Conservation (phyloP, 2,113 vertebrate species). For the Scopus umbretta region DNA sequence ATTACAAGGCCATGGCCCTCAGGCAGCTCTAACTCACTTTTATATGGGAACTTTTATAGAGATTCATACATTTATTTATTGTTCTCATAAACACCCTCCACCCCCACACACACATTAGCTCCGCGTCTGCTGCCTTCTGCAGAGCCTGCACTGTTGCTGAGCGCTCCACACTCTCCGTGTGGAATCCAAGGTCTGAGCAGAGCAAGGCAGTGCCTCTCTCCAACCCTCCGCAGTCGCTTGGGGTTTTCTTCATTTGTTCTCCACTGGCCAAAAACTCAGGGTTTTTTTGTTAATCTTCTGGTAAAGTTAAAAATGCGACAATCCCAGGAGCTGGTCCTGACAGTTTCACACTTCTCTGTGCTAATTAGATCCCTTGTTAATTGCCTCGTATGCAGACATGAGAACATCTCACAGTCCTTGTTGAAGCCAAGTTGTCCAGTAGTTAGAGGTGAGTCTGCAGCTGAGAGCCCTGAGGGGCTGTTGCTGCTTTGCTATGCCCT, state of each 20-base stretch:
- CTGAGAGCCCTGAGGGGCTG: not conserved
- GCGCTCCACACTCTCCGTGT: not conserved
- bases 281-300: not conserved
- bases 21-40: conserved; percentile 44
- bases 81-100: conserved; percentile 52
- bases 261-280: not conserved
- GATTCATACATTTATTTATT: conserved; percentile 62
- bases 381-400: not conserved
- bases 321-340: not conserved
- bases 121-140: conserved; percentile 34
- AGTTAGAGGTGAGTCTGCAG: not conserved
- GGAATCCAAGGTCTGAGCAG: not conserved
- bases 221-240: not conserved
- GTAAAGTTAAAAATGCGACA: not conserved
- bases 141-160: not conserved
- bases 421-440: not conserved
- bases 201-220: not conserved
- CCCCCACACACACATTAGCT: conserved; percentile 10
- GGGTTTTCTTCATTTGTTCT: not conserved
- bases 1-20: not conserved
- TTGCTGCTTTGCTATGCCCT: not conserved
- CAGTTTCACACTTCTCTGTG: not conserved
- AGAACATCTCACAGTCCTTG: not conserved
- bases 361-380: not conserved
- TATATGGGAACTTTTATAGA: conserved; percentile 49